phyloP scores from a whole-genome alignment of 2,888 invertebrate genomes.

The Keiferia lycopersicella region DNA sequence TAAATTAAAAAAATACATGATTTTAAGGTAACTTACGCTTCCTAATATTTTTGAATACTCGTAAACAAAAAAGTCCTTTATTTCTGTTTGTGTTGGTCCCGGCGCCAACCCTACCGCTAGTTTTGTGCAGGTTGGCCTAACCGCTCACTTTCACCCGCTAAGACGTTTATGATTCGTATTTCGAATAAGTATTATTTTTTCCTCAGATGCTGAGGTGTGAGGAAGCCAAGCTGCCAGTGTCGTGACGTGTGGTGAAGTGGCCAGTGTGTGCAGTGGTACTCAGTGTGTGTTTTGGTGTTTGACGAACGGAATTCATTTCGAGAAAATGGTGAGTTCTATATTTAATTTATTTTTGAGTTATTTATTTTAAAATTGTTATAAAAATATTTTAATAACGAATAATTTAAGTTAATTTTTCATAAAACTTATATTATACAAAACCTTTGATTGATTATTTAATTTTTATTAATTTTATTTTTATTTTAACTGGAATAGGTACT shows the following conservation, averaged over 20 bases:
- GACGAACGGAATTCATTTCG: background rate
- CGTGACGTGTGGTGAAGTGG: background rate
- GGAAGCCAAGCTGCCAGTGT: slow-evolving; percentile 15
- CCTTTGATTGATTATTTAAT: too few relatives aligned
- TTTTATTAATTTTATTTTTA: too few relatives aligned
- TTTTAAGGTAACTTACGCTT: too few relatives aligned
- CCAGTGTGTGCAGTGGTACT: slow-evolving; percentile 5
- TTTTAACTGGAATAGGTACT: too few relatives aligned
- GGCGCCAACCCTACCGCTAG: background rate
- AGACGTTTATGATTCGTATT: slow-evolving; percentile 13
- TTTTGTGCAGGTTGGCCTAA: slow-evolving; percentile 18
- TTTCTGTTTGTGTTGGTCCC: too few relatives aligned
- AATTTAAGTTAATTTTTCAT: too few relatives aligned
- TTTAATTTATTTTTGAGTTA: background rate
- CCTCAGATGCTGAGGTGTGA: slow-evolving; percentile 17
- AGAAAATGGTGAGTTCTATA: slow-evolving; percentile 4
- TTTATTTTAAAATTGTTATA: background rate
- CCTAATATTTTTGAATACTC: too few relatives aligned
- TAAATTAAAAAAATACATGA: too few relatives aligned
- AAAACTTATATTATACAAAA: too few relatives aligned
- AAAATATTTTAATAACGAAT: background rate
- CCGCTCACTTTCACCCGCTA: slow-evolving; percentile 18
- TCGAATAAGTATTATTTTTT: slow-evolving; percentile 16
- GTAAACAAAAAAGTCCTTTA: too few relatives aligned
- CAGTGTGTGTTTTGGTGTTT: background rate